Evolutionary conservation across 37 sponge, comb jelly and placozoan genomes (phyloP), one percentile per base, ranked within the genome.

Genomic region (Halisarca cf. caerulea): DNA sequence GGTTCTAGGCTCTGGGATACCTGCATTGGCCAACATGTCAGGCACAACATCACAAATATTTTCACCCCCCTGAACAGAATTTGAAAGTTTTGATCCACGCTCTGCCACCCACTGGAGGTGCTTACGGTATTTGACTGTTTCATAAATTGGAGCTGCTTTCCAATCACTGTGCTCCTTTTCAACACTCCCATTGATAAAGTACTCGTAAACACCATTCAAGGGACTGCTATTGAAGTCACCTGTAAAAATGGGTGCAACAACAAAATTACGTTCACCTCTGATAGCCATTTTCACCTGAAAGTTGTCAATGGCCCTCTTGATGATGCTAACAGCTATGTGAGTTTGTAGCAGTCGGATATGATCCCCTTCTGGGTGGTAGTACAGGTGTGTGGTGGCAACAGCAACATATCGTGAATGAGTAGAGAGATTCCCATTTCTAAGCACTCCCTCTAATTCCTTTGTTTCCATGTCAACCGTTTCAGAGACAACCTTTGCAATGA

Each of bases 201-300:
- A 91, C 55, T 92, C 62, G 37, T 86, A 86, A 24, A 91, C 94
- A 62, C 87, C 94, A 53, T 61, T 86, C 43, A 86, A 79, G 8
- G 96, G 96, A 81, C 91, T 94, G 68, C 91, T 90, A 86, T 96
- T 96, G 64, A 96, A 90, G 59, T 95, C 96, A 7, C 93, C 96
- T 80, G 91, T 84, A 35, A 92, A 86, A 11, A 95, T 40, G 5
- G 80, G 78, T 0, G 84, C 84, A 11, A 92, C 45, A 14, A 45
- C 32, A 32, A 81, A 51, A 8, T 69, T 25, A n/a, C 8, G 7
- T 1, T 78, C 86, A 69, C 59, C 66, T 0, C 39, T 58, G 3
- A 42, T 41, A 2, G 40, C 62, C 59, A 59, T 39, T 35, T 44
- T 42, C 35, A 58, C 38, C 21, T 37, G 62, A 55, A 82, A 92